phyloP scores from a whole-genome alignment of 1,140 invertebrate species.

The Drosophila truncata region DNA sequence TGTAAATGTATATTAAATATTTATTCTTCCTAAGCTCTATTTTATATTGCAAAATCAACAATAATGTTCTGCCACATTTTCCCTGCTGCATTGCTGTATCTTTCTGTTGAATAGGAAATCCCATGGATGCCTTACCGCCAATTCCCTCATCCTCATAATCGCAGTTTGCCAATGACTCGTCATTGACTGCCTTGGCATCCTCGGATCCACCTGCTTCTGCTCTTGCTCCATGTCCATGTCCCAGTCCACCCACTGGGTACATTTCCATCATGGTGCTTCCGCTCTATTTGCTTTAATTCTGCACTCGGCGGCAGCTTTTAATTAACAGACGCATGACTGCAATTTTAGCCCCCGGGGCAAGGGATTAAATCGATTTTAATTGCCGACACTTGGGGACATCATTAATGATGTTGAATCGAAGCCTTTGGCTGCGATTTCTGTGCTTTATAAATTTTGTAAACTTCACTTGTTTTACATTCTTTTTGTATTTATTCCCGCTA shows the following conservation, averaged over 20 bases:
- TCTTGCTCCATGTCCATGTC: not conserved
- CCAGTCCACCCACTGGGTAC: conserved; percentile 20
- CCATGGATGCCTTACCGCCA: conserved; percentile 59
- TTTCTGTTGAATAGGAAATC: conserved; percentile 6
- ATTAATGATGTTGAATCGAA: conserved; percentile 27
- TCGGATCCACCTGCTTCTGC: not conserved
- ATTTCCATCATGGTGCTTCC: conserved; percentile 54
- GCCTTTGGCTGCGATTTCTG: conserved; percentile 17
- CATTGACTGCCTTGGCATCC: conserved; percentile 13
- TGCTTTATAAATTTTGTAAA: too few relatives aligned
- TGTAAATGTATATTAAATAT: conserved; percentile 11
- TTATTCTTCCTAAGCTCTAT: too few relatives aligned
- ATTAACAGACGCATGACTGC: conserved; percentile 35
- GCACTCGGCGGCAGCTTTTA: conserved; percentile 37
- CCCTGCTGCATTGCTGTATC: not conserved
- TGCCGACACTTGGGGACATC: conserved; percentile 51
- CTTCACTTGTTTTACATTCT: too few relatives aligned
- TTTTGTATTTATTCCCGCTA: not conserved
- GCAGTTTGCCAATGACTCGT: conserved; percentile 26
- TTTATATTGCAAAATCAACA: not conserved
- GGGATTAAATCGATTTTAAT: conserved; percentile 55
- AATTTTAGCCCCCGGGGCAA: not conserved
- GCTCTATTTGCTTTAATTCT: conserved; percentile 54
- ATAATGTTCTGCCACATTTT: not conserved
- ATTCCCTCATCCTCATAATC: conserved; percentile 72